Percentiles rank a stretch among this genome's conserved stretches.
These are phyloP conservation scores for Erebia aethiops DNA, from an alignment of 2,888 invertebrate species.

Conservation along the genomic window DNA sequence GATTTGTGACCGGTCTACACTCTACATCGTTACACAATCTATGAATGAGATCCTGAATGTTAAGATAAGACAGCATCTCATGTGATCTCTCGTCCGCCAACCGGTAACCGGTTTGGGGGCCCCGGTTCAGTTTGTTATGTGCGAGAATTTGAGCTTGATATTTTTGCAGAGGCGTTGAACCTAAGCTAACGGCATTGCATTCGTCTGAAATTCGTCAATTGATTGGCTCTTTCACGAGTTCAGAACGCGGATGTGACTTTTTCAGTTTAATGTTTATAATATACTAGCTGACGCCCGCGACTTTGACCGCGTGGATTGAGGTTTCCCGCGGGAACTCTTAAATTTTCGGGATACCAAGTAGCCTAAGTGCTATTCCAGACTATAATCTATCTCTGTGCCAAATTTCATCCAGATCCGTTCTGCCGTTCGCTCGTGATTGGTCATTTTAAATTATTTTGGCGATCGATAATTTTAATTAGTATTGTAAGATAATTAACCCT, in stretches of 20 bases:
- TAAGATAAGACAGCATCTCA: slow-evolving; percentile 7
- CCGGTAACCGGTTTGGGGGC: slow-evolving; percentile 27
- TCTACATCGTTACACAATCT: slow-evolving; percentile 32
- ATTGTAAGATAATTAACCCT: too few relatives aligned
- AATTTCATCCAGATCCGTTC: too few relatives aligned
- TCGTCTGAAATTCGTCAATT: slow-evolving; percentile 15
- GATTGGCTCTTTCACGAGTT: neutral
- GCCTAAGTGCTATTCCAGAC: too few relatives aligned
- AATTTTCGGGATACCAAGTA: too few relatives aligned
- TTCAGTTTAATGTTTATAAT: neutral
- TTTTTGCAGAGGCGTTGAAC: slow-evolving; percentile 44
- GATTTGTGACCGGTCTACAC: neutral
- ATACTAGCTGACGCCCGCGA: too few relatives aligned
- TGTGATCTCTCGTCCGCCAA: slow-evolving; percentile 25
- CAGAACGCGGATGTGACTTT: slow-evolving; percentile 1
- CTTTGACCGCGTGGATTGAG: too few relatives aligned
- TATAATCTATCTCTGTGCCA: too few relatives aligned
- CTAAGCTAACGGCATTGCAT: slow-evolving; percentile 40
- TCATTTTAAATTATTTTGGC: too few relatives aligned
- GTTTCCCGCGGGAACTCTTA: too few relatives aligned
- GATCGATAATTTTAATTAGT: too few relatives aligned
- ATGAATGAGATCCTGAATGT: slow-evolving; percentile 15
- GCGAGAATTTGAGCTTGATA: slow-evolving; percentile 30
- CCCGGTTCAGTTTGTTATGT: slow-evolving; percentile 14
- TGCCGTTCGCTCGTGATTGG: too few relatives aligned